A percentile compares a stretch with the other conserved stretches of the same genome.
phyloP scores from a whole-genome alignment of 2,113 vertebrate genomes.

The Micronycteris hirsuta region DNA sequence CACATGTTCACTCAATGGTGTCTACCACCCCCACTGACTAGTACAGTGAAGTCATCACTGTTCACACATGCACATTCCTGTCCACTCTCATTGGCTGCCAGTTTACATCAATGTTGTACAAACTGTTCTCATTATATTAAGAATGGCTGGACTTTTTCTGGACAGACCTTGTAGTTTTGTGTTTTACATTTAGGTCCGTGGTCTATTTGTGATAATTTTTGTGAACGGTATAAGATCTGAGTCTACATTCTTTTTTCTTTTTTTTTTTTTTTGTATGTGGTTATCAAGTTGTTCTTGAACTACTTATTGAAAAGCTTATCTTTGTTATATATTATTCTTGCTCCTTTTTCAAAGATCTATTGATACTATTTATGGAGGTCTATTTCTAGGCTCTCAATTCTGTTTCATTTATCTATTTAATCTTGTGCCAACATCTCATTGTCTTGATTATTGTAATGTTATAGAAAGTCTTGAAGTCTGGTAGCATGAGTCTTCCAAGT shows the following conservation, averaged over 20 bases:
- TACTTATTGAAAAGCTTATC: background rate
- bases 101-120: too few relatives aligned
- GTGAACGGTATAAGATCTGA: background rate
- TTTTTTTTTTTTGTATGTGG: background rate
- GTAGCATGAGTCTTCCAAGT: background rate
- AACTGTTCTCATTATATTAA: too few relatives aligned
- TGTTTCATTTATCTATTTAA: background rate
- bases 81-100: too few relatives aligned
- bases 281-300: background rate
- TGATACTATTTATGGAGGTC: background rate
- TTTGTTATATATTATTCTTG: background rate
- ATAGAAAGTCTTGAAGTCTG: background rate
- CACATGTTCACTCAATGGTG: too few relatives aligned
- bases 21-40: too few relatives aligned
- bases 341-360: background rate
- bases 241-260: background rate
- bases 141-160: too few relatives aligned
- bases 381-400: background rate
- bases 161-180: background rate
- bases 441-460: background rate
- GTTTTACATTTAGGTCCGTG: too few relatives aligned
- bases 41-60: too few relatives aligned
- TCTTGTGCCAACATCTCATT: background rate
- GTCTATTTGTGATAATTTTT: background rate
- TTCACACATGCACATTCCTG: too few relatives aligned